Conservation (phyloP, 2,113 vertebrate species). For the Thomomys bottae region DNA sequence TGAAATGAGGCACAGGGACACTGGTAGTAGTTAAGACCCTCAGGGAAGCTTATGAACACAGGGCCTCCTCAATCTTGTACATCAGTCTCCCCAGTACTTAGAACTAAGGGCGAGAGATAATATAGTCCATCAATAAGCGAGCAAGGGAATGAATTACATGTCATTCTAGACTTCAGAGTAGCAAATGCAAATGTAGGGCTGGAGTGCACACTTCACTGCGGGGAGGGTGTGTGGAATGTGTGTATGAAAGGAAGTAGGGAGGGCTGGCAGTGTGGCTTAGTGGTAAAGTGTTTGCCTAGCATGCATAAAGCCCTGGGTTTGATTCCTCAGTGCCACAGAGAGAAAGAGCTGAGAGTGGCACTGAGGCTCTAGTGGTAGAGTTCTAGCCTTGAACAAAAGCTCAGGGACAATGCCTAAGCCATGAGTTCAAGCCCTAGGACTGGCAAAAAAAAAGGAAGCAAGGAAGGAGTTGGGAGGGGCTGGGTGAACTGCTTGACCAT, state of each 20-base stretch:
- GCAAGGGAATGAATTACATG: not conserved
- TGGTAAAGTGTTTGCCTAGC: too few relatives aligned
- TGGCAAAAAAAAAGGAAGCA: not conserved
- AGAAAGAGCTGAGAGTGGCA: too few relatives aligned
- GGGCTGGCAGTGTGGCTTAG: not conserved
- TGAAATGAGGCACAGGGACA: not conserved
- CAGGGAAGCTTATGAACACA: fast-evolving
- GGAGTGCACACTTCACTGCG: not conserved
- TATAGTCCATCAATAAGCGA: not conserved
- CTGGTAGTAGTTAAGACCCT: not conserved
- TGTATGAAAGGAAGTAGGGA: not conserved
- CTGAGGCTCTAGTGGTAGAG: too few relatives aligned
- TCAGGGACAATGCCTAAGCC: too few relatives aligned
- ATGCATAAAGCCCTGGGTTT: too few relatives aligned
- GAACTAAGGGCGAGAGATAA: not conserved
- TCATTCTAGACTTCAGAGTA: not conserved
- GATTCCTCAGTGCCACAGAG: too few relatives aligned
- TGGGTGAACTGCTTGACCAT: too few relatives aligned
- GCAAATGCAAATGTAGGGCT: not conserved
- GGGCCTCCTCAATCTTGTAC: not conserved
- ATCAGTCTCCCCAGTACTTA: not conserved
- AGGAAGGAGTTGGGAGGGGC: too few relatives aligned
- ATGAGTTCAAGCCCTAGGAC: not conserved
- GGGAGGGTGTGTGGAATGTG: not conserved
- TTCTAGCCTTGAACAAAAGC: too few relatives aligned